These are phyloP conservation scores for Dissostichus mawsoni DNA, from an alignment of 2,113 vertebrate species.

Conservation along the genomic window DNA sequence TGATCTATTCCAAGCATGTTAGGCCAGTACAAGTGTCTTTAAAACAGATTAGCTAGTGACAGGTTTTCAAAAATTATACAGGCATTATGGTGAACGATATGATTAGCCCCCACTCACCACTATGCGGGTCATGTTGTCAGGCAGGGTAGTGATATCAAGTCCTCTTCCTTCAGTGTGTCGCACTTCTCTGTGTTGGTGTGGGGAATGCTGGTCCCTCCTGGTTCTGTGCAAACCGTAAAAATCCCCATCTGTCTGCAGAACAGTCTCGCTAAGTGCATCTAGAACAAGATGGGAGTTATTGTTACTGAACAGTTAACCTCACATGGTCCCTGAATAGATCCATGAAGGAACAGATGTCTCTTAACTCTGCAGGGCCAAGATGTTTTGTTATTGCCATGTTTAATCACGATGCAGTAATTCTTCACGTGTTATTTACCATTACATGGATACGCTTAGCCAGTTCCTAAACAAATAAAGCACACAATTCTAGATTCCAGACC, in stretches of 20 bases:
- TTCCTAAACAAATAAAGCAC: neutral
- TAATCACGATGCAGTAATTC: neutral
- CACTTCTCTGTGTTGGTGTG: conserved; percentile 75
- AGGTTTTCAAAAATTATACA: no score
- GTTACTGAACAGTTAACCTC: conserved; percentile 11
- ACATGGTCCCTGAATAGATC: neutral
- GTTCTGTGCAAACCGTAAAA: conserved; percentile 43
- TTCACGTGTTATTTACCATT: neutral
- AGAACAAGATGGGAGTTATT: conserved; percentile 32
- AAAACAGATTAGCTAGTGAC: no score
- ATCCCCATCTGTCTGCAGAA: conserved; percentile 42
- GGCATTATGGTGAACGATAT: no score
- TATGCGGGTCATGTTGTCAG: conserved; percentile 84
- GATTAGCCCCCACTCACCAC: conserved; percentile 84
- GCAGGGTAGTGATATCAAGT: conserved; percentile 86
- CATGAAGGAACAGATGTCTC: neutral
- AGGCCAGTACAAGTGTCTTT: no score
- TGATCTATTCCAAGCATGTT: no score
- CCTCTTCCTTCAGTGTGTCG: conserved; percentile 68
- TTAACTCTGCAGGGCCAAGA: neutral
- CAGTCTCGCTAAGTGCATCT: conserved; percentile 48
- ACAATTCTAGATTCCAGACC: neutral
- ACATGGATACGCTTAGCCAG: neutral
- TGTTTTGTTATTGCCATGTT: neutral
- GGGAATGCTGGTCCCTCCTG: conserved; percentile 61